phyloP scores from a whole-genome alignment of 2,113 vertebrate species.

The Marmota flaviventris region DNA sequence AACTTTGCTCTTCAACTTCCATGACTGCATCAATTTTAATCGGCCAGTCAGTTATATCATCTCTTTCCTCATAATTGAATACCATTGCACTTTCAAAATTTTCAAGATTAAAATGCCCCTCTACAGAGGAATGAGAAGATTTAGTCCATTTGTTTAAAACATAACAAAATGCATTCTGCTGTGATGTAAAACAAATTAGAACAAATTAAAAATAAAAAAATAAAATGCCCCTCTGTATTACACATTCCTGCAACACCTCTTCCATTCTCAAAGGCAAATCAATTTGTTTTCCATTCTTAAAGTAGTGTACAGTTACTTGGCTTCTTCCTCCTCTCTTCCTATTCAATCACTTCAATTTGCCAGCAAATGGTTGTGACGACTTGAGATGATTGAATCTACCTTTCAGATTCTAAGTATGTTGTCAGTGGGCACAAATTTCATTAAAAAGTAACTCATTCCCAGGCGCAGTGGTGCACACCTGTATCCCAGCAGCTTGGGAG shows the following conservation, averaged over 20 bases:
- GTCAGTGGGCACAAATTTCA: neutral
- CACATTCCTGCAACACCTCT: neutral
- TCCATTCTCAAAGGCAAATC: slow-evolving; percentile 8
- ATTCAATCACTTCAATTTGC: neutral
- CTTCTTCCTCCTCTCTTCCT: neutral
- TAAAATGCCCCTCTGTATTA: neutral
- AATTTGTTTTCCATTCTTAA: neutral
- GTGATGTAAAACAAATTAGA: too few relatives aligned
- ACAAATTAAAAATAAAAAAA: neutral
- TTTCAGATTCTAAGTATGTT: neutral
- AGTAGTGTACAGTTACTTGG: neutral
- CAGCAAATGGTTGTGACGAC: neutral
- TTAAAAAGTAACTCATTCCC: neutral
- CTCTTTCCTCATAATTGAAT: neutral
- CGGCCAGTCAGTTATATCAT: neutral
- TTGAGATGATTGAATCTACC: neutral
- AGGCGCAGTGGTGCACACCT: too few relatives aligned
- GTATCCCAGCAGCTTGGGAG: too few relatives aligned
- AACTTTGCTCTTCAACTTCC: neutral
- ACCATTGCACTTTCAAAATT: neutral
- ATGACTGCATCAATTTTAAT: neutral
- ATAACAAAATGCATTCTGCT: too few relatives aligned
- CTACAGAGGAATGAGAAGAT: neutral
- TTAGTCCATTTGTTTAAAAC: too few relatives aligned
- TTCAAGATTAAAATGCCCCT: neutral